Base-by-base conservation (phyloP, 2,113 vertebrate genomes). In the Myotis yumanensis region DNA sequence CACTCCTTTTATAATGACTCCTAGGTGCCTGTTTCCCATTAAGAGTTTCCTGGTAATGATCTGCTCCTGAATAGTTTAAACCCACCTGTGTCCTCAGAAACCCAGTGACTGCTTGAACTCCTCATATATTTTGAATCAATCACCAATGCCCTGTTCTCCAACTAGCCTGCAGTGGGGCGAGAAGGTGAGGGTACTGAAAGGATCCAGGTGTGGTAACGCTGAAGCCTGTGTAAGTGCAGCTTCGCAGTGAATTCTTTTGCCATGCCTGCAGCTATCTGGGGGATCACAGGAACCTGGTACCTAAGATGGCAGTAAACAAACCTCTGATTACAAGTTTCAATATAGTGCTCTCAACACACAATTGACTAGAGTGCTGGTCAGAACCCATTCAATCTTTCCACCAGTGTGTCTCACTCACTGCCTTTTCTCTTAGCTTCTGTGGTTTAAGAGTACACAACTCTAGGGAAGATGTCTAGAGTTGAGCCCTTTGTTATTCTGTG, bases 11-110 rank as follows among this genome's bases (percentile, higher is more conserved):
- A 9, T n/a, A 7, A 46, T n/a, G n/a, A 54, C 35, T 86, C 9
- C 11, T 32, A 76, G 18, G 16, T 20, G 40, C 4, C 9, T 14
- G 10, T 91, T 91, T 75, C n/a, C 40, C 54, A 7, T 30, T n/a
- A 88, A 52, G 28, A 62, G 69, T 37, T 81, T 87, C 71, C 40
- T 71, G 43, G 54, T 37, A 35, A 35, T 46, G 46, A 91, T 46
- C 37, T 86, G 57, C 23, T 93, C 62, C 80, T 87, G 22, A 95
- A 76, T 6, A 87, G 73, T 86, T 35, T 79, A 28, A 92, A 95
- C 0, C 7, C 22, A 87, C 2, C 18, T 10, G n/a, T 18, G 18
- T 66, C 28, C 57, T 76, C 59, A 95, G 73, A 91, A 77, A 28
- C 17, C 57, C 62, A 75, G 28, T 15, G 5, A 86, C 40, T 57